Evolutionary conservation across 1,140 invertebrate genomes (phyloP), one percentile per base, ranked within the genome.

Genomic region (Chrysopa pallens): DNA sequence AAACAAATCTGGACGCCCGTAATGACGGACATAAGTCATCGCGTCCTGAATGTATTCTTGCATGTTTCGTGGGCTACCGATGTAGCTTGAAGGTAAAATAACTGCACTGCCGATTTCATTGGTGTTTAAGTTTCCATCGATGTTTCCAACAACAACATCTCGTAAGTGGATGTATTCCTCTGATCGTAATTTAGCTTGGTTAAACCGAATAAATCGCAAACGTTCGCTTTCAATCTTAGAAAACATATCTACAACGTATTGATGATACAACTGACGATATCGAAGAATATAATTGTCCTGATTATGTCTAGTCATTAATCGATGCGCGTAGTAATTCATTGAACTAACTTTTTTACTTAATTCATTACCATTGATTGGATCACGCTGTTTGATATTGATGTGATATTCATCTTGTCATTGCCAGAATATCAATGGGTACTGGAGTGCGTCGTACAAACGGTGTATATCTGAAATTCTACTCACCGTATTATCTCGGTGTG

Each of bases 41-140:
- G 61, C 61, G 58, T 64, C 56, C 49, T 62, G 58, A 42, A 48
- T 45, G 44, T 61, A 58, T 50, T 66, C 54, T 36, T 63, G 58
- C 61, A 64, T 61, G 45, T 64, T 46, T 13, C 59, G 48, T 47
- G 55, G 55, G 46, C 59, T 58, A 35, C 57, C 60, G 36, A 46
- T 51, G 44, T 49, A 66, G 31, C 54, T 51, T 23, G 17, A 23
- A 23, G 17, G 17, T 23, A 23, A 23, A 23, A 23, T 23, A 5
- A 23, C 2, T 3, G 17, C 17, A 23, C 5, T 23, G 3, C 51
- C 51, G 1, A 53, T n/a, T 6, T 38, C 28, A 29, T 23, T 23
- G 17, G 17, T 2, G 6, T 23, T 23, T 7, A 38, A 14, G 28
- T 39, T 46, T 12, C 36, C 39, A 40, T 47, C 44, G 1, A 9